Conservation (phyloP, 2,888 invertebrate genomes). For the Zaprionus lineosus region DNA sequence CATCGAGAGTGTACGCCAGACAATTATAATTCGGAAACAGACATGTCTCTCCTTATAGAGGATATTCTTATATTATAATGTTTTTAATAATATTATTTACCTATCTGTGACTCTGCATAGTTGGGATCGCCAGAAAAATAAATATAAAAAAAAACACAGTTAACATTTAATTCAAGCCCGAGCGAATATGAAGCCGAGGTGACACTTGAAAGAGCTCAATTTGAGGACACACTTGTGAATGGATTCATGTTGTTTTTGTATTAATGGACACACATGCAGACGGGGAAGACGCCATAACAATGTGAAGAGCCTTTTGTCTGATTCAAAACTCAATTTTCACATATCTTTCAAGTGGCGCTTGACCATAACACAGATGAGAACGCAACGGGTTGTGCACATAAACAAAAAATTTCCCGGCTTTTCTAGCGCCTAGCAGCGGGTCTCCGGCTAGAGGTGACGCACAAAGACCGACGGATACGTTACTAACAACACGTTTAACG, state of each 20-base stretch:
- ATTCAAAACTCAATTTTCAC: constrained; percentile 43
- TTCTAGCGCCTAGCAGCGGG: constrained; percentile 25
- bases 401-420: constrained; percentile 56
- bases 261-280: constrained; percentile 32
- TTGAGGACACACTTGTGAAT: constrained; percentile 17
- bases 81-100: constrained; percentile 50
- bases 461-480: constrained; percentile 40
- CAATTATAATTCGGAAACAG: constrained; percentile 22
- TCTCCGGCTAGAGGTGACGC: constrained; percentile 30
- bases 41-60: constrained; percentile 4
- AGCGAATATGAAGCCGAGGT: constrained; percentile 10
- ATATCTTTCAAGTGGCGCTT: constrained; percentile 56
- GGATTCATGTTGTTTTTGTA: constrained; percentile 27
- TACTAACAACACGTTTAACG: constrained; percentile 31
- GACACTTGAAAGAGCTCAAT: constrained; percentile 10
- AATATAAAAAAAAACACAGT: too few species aligned
- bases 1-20: constrained; percentile 19
- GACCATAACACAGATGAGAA: constrained; percentile 38
- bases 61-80: too few species aligned
- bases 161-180: too few species aligned
- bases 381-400: constrained; percentile 30
- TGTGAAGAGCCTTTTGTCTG: constrained; percentile 56
- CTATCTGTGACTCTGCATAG: constrained; percentile 14
- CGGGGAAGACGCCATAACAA: constrained; percentile 46
- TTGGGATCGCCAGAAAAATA: too few species aligned